Evolutionary conservation across 2,797 vertebrate species (phyloP), one percentile per base, ranked within the genome.

Genomic region (Triplophysa bombifrons): DNA sequence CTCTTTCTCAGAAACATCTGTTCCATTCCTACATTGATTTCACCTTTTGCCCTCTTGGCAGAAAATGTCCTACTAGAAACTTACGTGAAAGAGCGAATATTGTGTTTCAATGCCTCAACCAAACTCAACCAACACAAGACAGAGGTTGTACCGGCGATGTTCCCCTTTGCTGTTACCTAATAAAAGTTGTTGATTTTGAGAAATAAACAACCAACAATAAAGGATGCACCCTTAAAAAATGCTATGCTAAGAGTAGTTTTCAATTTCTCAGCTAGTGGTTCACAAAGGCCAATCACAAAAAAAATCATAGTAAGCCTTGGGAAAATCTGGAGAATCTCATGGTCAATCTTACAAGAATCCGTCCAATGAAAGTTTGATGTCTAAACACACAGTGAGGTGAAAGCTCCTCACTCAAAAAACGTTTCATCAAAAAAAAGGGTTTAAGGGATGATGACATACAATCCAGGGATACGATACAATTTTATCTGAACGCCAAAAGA

Each of bases 321-420:
- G 4, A 76, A 68, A 58, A 58, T 4, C 19, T 11, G 16, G 41
- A 17, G 27, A 34, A 50, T 66, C 51, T 76, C 20, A 76, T 27
- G 56, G 67, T 78, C 46, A 71, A 63, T 38, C 13, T 11, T 16
- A 63, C 41, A n/a, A 64, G 30, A 22, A 78, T 16, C 25, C 22
- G 16, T 55, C 48, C 22, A 44, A 64, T 71, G 6, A 64, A 78
- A 71, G 46, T 71, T 71, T 78, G 30, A 71, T 78, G 46, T 71
- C 14, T 53, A 71, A 69, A 77, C 25, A 60, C 17, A 71, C 30
- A 71, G 46, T 17, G 16, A 30, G 30, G 17, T 53, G 48, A 72
- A 64, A 51, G 55, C 19, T 16, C 27, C 56, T 70, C 3, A 8
- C 56, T 10, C 3, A 3, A 55, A 44, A 78, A 8, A 70, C 17